These are phyloP conservation scores for Murina feae DNA, from an alignment of 2,113 vertebrate species.

Conservation along the genomic window DNA sequence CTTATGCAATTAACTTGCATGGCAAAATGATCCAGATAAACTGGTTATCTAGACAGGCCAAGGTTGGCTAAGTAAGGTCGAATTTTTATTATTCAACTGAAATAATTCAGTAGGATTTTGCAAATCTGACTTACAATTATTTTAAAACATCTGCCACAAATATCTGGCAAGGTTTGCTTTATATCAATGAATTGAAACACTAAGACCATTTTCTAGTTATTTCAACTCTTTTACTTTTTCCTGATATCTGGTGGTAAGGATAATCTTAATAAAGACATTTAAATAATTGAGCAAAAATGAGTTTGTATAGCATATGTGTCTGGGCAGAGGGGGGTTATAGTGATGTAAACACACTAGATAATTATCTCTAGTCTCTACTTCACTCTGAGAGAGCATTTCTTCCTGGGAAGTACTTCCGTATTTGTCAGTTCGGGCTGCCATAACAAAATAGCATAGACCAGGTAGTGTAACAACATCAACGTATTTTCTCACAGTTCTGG, in stretches of 20 bases:
- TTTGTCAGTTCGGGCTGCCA: neutral
- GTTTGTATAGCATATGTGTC: neutral
- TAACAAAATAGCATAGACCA: neutral
- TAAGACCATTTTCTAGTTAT: neutral
- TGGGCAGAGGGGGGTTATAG: neutral
- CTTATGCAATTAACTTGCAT: conserved; percentile 18
- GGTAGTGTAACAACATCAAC: neutral
- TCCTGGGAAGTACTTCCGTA: neutral
- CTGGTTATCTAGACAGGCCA: neutral
- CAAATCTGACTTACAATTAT: conserved; percentile 24
- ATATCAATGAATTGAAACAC: neutral
- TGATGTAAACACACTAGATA: neutral
- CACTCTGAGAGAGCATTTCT: neutral
- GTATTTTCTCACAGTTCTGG: neutral
- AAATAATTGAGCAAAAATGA: conserved; percentile 1
- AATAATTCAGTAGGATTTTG: conserved; percentile 30
- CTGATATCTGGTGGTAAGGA: neutral
- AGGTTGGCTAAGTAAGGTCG: neutral
- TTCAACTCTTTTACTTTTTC: neutral
- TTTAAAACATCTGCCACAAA: conserved; percentile 7
- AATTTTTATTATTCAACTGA: conserved; percentile 33
- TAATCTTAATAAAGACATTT: conserved; percentile 27
- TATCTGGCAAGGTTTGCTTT: neutral
- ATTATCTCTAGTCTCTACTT: neutral
- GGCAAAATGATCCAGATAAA: conserved; percentile 47